phyloP scores from a whole-genome alignment of 53 echinoderm and acorn worm genomes.

The Henricia sp. region DNA sequence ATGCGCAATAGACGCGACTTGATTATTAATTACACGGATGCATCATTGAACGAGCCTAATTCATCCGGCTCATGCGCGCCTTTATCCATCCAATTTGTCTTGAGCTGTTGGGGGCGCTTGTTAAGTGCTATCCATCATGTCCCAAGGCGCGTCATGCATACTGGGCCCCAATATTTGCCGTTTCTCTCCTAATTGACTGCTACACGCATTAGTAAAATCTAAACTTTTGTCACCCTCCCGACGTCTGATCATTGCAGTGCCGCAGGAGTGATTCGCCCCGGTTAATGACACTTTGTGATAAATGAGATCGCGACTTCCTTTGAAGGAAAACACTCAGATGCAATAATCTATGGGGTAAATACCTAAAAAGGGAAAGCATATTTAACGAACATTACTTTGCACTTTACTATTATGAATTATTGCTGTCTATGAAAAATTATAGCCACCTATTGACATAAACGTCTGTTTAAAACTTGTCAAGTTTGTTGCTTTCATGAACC shows the following conservation, averaged over 20 bases:
- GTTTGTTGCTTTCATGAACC: too few species aligned
- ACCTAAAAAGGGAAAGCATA: too few species aligned
- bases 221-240: not conserved
- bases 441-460: too few species aligned
- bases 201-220: constrained; percentile 30
- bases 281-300: not conserved
- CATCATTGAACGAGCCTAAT: not conserved
- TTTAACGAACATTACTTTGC: too few species aligned
- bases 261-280: not conserved
- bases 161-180: constrained; percentile 15
- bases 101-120: not conserved
- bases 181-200: constrained; percentile 42
- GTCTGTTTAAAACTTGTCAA: too few species aligned
- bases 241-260: not conserved
- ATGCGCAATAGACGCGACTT: too few species aligned
- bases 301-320: not conserved
- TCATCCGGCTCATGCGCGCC: constrained; percentile 39
- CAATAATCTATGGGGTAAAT: too few species aligned
- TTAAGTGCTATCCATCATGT: constrained; percentile 50
- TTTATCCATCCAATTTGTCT: constrained; percentile 33
- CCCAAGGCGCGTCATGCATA: not conserved
- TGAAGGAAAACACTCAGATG: too few species aligned
- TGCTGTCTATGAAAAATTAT: too few species aligned
- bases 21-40: constrained; percentile 47
- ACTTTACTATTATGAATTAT: too few species aligned